These are phyloP conservation scores for Megalops cyprinoides DNA, from an alignment of 2,797 vertebrate species.

Conservation along the genomic window DNA sequence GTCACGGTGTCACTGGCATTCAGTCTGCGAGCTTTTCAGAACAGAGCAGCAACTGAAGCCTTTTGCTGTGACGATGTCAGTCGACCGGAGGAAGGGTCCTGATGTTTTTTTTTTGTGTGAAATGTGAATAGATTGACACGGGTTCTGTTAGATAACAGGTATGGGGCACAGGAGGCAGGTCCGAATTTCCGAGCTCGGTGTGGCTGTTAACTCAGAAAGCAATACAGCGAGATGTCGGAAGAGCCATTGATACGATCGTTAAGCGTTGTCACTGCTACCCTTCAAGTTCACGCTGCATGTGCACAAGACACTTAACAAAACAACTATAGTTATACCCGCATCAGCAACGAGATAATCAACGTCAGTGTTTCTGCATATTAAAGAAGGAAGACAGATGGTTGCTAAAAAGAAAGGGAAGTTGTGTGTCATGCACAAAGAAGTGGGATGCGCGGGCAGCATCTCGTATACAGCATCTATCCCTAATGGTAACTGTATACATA, in stretches of 20 bases:
- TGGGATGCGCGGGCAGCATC: neutral
- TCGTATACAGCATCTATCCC: neutral
- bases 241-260: neutral
- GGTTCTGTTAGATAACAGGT: neutral
- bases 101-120: neutral
- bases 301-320: neutral
- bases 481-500: neutral
- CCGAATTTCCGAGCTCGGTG: neutral
- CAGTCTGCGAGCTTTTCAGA: neutral
- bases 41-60: constrained; percentile 7
- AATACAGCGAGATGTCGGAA: neutral
- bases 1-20: neutral
- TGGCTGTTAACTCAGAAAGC: neutral
- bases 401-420: neutral
- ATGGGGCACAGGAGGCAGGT: neutral
- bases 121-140: neutral
- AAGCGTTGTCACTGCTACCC: neutral
- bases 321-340: neutral
- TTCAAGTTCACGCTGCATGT: neutral
- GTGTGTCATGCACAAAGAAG: neutral
- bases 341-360: neutral
- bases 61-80: neutral
- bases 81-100: neutral
- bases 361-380: neutral
- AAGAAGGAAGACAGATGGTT: neutral